Conservation (phyloP, 2,888 invertebrate species). For the Malacosoma neustria region DNA sequence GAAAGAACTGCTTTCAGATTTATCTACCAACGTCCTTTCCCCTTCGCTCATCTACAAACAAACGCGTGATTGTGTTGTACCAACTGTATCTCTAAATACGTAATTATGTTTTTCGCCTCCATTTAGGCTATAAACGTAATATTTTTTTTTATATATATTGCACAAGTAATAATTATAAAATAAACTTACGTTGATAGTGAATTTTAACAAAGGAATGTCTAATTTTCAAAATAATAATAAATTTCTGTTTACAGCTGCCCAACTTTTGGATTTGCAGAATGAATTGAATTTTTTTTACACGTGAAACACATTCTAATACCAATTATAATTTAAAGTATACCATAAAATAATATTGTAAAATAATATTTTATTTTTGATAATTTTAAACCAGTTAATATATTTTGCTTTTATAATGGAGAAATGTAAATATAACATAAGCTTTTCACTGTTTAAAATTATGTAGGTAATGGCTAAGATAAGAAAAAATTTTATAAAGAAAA, state of each 20-base stretch:
- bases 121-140: too few species aligned
- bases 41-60: constrained; percentile 61
- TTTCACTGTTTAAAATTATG: too few species aligned
- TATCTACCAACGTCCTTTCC: constrained; percentile 64
- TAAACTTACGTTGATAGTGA: constrained; percentile 23
- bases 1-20: constrained; percentile 79
- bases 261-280: constrained; percentile 40
- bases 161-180: constrained; percentile 2
- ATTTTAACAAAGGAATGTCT: constrained; percentile 15
- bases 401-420: too few species aligned
- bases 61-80: constrained; percentile 31
- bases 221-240: constrained; percentile 18
- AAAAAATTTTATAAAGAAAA: too few species aligned
- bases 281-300: constrained; percentile 9
- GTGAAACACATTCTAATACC: not conserved
- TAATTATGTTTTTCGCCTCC: constrained; percentile 30
- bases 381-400: too few species aligned
- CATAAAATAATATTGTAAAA: too few species aligned
- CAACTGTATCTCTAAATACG: constrained; percentile 28
- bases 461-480: too few species aligned
- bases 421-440: too few species aligned
- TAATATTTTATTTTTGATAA: too few species aligned
- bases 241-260: constrained; percentile 30
- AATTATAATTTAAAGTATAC: too few species aligned
- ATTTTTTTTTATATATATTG: not conserved